phyloP scores from a whole-genome alignment of 2,888 invertebrate species.

The Baronia brevicornis region DNA sequence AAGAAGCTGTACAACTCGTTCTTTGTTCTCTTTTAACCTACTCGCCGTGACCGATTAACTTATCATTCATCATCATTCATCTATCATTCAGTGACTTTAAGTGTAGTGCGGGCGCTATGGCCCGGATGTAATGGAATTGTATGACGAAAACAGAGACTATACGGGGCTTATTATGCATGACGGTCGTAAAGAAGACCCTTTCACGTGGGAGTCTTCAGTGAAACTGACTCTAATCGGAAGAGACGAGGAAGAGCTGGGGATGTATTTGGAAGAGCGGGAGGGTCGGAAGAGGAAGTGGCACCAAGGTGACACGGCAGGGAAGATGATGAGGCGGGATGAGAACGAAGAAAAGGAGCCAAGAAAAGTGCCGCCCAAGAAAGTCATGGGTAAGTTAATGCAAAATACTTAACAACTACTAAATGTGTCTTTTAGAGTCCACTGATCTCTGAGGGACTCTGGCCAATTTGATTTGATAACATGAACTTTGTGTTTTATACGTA shows the following conservation, averaged over 20 bases:
- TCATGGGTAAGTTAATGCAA: slow-evolving; percentile 53
- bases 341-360: slow-evolving; percentile 57
- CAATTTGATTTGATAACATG: too few relatives aligned
- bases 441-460: too few relatives aligned
- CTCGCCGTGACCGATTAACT: slow-evolving; percentile 20
- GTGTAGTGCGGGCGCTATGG: slow-evolving; percentile 36
- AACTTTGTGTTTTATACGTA: too few relatives aligned
- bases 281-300: slow-evolving; percentile 66
- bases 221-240: slow-evolving; percentile 45
- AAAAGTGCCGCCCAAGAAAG: slow-evolving; percentile 61
- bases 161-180: slow-evolving; percentile 49
- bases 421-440: not conserved
- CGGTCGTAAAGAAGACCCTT: slow-evolving; percentile 45
- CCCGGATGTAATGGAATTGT: slow-evolving; percentile 54
- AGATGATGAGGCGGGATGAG: slow-evolving; percentile 52
- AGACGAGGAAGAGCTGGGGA: slow-evolving; percentile 55
- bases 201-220: slow-evolving; percentile 59
- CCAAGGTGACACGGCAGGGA: slow-evolving; percentile 37
- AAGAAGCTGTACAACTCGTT: slow-evolving; percentile 92
- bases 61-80: slow-evolving; percentile 34
- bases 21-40: slow-evolving; percentile 88
- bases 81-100: slow-evolving; percentile 47
- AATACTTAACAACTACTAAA: too few relatives aligned
- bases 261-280: slow-evolving; percentile 61
- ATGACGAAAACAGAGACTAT: slow-evolving; percentile 39